Base-by-base conservation (phyloP, 1,140 invertebrate genomes). In the Zaprionus lachaisei region DNA sequence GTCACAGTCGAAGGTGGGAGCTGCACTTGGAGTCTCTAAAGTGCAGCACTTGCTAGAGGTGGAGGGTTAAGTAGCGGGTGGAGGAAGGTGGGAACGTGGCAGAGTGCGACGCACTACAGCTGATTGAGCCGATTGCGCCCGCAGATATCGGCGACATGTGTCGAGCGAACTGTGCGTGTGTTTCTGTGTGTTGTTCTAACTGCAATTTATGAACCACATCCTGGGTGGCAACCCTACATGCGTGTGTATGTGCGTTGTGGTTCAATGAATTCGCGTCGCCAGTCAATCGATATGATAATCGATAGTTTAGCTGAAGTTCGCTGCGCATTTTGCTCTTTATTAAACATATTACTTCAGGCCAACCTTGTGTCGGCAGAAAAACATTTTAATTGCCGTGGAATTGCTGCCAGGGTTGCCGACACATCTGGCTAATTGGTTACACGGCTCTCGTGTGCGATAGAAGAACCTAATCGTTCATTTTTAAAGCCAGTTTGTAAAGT, bases 131-230 rank as follows among this genome's bases (percentile, higher is more conserved):
- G 57, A 61, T 69, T 26, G 57, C 60, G 47, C 20, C n/a, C 22
- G 20, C 37, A 54, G 65, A 56, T 54, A 62, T 12, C 9, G 12
- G n/a, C 26, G 5, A 49, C 31, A 70, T 34, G 47, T 63, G n/a
- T 63, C 12, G n/a, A 11, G 12, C 20, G 17, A 24, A 9, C n/a
- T 12, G 17, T 12, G 12, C 9, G 6, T 55, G 73, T 77, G 72
- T 77, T 61, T 37, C 38, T 34, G 44, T 28, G 38, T 76, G 55
- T 58, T 75, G 55, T 49, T 63, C 44, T 58, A 49, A 57, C 44
- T 75, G 62, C 65, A 83, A 82, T 83, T 82, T 82, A 79, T 83
- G 70, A 79, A 44, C 34, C 62, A 56, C 69, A 79, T 72, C 31
- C 54, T n/a, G 9, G 67, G 49, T 9, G 41, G 44, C 24, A 28